phyloP scores from a whole-genome alignment of 1,140 invertebrate species.

The Drosophila pseudoobscura region DNA sequence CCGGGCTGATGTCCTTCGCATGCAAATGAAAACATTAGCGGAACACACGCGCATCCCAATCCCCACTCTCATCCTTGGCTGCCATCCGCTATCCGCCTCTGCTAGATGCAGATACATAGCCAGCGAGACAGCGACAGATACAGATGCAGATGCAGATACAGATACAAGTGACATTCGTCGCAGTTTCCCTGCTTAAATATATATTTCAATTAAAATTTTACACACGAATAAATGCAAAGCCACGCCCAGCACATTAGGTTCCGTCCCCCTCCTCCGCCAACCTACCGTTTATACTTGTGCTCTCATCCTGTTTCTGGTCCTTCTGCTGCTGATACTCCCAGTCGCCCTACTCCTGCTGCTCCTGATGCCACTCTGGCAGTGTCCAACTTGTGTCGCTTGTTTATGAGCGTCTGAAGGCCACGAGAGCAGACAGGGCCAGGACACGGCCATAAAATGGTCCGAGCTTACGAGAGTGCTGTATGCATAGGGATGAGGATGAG shows the following conservation, averaged over 20 bases:
- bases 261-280: background rate
- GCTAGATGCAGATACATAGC: conserved; percentile 39
- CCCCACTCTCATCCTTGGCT: conserved; percentile 1
- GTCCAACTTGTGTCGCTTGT: conserved; percentile 65
- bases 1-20: conserved; percentile 66
- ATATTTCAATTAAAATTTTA: conserved; percentile 81
- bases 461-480: conserved; percentile 19
- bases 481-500: conserved; percentile 18
- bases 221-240: conserved; percentile 77
- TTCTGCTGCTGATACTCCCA: background rate
- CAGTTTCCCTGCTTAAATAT: conserved; percentile 58
- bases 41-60: conserved; percentile 50
- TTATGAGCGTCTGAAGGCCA: conserved; percentile 76
- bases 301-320: background rate
- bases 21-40: conserved; percentile 81
- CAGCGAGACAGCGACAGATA: conserved; percentile 10
- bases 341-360: too few relatives aligned
- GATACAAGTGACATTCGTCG: conserved; percentile 64
- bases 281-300: background rate
- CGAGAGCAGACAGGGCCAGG: conserved; percentile 55
- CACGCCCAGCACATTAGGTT: conserved; percentile 72
- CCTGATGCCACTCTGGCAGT: conserved; percentile 25
- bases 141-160: conserved; percentile 36
- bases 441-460: conserved; percentile 55
- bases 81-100: conserved; percentile 7